Evolutionary conservation across 2,113 vertebrate species (phyloP).

Genomic region (Nyctereutes procyonoides): DNA sequence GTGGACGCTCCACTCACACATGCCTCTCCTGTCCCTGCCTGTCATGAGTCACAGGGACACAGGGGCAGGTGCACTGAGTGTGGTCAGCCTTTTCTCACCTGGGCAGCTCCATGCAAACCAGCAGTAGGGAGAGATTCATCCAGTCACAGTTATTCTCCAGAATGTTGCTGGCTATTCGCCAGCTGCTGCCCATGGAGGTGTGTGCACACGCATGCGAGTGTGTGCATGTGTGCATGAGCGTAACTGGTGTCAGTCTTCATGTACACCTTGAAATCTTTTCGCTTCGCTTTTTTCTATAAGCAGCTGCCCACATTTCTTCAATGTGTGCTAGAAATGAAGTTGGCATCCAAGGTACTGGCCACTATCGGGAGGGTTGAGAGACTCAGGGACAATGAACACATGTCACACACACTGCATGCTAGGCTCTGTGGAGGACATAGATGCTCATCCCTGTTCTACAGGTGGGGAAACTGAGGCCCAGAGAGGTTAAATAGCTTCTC

Average conservation of each 20-base stretch:
- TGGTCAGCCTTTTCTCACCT: background rate
- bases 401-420: background rate
- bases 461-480: background rate
- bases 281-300: background rate
- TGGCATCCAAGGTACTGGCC: background rate
- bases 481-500: background rate
- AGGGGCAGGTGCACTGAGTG: background rate
- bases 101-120: background rate
- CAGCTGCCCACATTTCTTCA: background rate
- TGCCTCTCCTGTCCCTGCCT: background rate
- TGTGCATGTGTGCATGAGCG: background rate
- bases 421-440: background rate
- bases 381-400: background rate
- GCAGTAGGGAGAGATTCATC: background rate
- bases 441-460: background rate
- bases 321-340: background rate
- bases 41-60: background rate
- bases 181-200: background rate
- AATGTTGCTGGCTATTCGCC: background rate
- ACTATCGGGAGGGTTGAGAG: background rate
- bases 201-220: rapidly evolving
- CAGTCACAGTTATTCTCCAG: background rate
- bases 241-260: background rate
- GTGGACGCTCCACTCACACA: background rate
- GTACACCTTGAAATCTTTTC: background rate